phyloP scores from a whole-genome alignment of 2,113 vertebrate genomes.

The Catharus fuscescens region DNA sequence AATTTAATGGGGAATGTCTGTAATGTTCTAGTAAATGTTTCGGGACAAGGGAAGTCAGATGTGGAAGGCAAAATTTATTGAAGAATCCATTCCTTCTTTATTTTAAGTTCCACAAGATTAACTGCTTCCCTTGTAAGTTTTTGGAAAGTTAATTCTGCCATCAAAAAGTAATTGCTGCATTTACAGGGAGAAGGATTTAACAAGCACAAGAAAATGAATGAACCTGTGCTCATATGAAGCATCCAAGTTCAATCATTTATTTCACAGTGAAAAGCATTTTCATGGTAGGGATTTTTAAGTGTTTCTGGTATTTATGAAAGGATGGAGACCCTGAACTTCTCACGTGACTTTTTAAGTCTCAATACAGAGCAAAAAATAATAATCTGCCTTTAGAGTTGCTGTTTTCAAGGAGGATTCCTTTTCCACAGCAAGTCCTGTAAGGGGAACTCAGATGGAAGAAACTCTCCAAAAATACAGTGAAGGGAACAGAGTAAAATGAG shows the following conservation, averaged over 20 bases:
- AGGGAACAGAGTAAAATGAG: background rate
- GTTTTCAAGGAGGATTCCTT: background rate
- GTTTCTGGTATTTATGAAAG: background rate
- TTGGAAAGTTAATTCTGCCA: constrained; percentile 23
- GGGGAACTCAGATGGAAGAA: background rate
- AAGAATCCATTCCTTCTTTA: constrained; percentile 7
- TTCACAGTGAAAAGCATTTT: background rate
- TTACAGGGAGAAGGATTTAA: background rate
- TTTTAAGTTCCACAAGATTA: constrained; percentile 39
- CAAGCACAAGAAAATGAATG: background rate
- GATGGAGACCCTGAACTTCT: background rate
- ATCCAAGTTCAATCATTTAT: background rate
- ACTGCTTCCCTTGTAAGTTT: constrained; percentile 4
- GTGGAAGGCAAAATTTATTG: constrained; percentile 2
- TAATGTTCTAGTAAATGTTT: constrained; percentile 49
- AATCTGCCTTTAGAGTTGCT: background rate
- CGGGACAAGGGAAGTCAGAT: constrained; percentile 36
- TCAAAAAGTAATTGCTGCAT: background rate
- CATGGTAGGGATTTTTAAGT: background rate
- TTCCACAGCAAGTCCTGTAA: background rate
- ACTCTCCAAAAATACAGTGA: background rate
- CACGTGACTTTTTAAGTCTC: background rate
- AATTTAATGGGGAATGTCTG: constrained; percentile 51
- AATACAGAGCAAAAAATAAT: background rate
- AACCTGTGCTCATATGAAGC: background rate